phyloP scores from a whole-genome alignment of 2,888 invertebrate genomes.

The Hipparchia semele region DNA sequence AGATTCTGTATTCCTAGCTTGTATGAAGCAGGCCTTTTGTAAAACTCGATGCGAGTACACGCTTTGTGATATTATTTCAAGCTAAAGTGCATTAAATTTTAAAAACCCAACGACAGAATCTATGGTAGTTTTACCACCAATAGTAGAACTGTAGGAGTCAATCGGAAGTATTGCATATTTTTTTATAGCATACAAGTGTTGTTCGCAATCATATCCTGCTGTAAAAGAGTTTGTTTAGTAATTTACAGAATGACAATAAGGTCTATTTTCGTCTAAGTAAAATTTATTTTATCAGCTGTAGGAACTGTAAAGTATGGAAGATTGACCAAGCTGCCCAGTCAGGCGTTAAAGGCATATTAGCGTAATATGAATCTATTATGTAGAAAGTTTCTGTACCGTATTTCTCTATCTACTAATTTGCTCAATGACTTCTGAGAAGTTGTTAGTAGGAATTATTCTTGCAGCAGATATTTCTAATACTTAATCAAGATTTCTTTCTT shows the following conservation, averaged over 20 bases:
- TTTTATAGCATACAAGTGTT: not conserved
- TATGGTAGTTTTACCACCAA: too few relatives aligned
- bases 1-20: too few relatives aligned
- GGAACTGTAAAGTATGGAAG: constrained; percentile 30
- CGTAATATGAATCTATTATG: constrained; percentile 42
- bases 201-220: too few relatives aligned
- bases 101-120: too few relatives aligned
- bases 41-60: too few relatives aligned
- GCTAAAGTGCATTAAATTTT: too few relatives aligned
- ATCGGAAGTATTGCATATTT: not conserved
- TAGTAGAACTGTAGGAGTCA: too few relatives aligned
- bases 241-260: too few relatives aligned
- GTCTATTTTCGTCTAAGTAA: constrained; percentile 6
- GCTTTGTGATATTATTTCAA: too few relatives aligned
- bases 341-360: constrained; percentile 45
- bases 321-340: constrained; percentile 50
- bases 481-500: not conserved
- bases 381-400: constrained; percentile 45
- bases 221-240: too few relatives aligned
- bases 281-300: constrained; percentile 21
- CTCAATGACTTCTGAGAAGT: constrained; percentile 13
- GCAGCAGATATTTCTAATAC: constrained; percentile 4
- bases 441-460: constrained; percentile 5
- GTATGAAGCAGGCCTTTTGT: too few relatives aligned
- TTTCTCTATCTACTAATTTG: constrained; percentile 18